These are phyloP conservation scores for Hybognathus amarus DNA, from an alignment of 2,797 vertebrate species.

Conservation along the genomic window DNA sequence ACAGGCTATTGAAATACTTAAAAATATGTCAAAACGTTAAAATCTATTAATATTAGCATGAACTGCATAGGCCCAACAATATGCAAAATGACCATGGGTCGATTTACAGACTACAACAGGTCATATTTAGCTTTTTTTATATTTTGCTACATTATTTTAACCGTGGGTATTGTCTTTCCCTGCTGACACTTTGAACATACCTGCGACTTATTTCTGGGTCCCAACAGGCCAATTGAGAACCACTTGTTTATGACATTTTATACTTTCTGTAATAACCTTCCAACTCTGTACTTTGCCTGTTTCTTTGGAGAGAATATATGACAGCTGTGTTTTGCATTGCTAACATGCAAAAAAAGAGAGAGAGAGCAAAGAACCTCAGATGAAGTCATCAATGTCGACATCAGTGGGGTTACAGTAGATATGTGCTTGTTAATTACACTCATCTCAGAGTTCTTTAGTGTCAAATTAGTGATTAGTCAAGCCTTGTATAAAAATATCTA, in stretches of 20 bases:
- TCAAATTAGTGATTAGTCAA: conserved; percentile 15
- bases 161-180: neutral
- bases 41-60: neutral
- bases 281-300: neutral
- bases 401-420: conserved; percentile 13
- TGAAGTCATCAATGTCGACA: conserved; percentile 13
- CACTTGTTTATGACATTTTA: neutral
- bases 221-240: conserved; percentile 1
- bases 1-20: neutral
- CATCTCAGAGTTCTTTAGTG: neutral
- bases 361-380: neutral
- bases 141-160: conserved; percentile 6
- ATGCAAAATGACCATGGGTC: neutral
- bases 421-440: conserved; percentile 20
- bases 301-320: conserved; percentile 4
- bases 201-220: neutral
- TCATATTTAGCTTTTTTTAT: neutral
- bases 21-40: neutral
- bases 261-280: neutral
- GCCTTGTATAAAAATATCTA: conserved; percentile 57
- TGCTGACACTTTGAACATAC: neutral
- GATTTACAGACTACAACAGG: conserved; percentile 10
- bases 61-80: neutral
- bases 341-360: neutral
- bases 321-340: too few species aligned